These are phyloP conservation scores for Hucho hucho DNA, from an alignment of 2,113 vertebrate species.

Conservation along the genomic window DNA sequence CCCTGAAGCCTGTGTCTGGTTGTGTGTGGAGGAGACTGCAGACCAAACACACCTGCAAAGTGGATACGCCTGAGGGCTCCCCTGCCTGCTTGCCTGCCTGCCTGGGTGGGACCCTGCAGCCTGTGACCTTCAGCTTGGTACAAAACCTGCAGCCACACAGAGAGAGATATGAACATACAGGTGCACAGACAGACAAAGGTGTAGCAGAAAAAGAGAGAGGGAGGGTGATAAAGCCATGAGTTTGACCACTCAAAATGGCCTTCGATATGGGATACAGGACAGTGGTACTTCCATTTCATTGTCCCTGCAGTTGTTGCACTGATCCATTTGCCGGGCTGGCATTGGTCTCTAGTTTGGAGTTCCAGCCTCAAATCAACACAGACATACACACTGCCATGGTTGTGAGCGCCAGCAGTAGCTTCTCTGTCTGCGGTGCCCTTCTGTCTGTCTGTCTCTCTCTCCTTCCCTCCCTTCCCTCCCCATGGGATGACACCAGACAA, in stretches of 20 bases:
- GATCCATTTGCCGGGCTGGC: not conserved
- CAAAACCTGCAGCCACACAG: conserved; percentile 13
- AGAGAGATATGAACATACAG: not conserved
- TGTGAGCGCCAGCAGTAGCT: no score
- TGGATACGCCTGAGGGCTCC: conserved; percentile 24
- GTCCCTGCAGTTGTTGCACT: not conserved
- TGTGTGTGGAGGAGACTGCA: not conserved
- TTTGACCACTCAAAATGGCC: not conserved
- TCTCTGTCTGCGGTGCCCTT: no score
- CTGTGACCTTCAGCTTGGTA: conserved; percentile 50
- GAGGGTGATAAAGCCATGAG: not conserved
- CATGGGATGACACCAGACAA: not conserved
- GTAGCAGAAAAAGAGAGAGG: not conserved
- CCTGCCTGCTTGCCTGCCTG: conserved; percentile 12
- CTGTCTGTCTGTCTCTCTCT: no score
- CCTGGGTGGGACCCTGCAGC: conserved; percentile 15
- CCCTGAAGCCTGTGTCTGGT: not conserved
- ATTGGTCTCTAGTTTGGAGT: no score
- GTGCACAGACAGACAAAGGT: not conserved
- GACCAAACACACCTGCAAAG: conserved; percentile 13
- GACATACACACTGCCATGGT: no score
- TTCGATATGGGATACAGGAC: not conserved
- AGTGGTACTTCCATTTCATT: not conserved
- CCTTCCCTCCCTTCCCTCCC: not conserved
- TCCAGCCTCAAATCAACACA: no score